Evolutionary conservation across 1,140 invertebrate species (phyloP).

Genomic region (Parasteatoda tepidariorum): DNA sequence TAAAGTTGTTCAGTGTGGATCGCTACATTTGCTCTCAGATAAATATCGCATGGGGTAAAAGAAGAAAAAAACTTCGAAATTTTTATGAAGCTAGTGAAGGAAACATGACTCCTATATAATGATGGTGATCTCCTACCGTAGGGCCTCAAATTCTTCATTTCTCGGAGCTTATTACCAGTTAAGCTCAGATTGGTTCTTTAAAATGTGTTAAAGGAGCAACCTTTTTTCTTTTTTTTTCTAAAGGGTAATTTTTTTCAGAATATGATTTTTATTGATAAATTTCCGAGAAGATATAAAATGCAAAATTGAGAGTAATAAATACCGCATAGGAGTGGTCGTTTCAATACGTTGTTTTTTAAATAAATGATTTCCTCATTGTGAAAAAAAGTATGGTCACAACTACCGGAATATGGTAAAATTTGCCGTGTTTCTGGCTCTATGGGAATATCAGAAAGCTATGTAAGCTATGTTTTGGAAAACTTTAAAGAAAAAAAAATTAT

Average conservation of each 20-base stretch:
- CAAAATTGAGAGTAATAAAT: no score
- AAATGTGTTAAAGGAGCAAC: constrained; percentile 47
- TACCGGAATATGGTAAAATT: no score
- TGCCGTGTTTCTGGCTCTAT: no score
- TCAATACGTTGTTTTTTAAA: no score
- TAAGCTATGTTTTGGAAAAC: no score
- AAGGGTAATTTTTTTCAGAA: background rate
- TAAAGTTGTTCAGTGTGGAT: constrained; percentile 32
- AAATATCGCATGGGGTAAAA: constrained; percentile 23
- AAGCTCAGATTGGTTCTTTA: constrained; percentile 33
- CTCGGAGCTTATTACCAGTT: constrained; percentile 47
- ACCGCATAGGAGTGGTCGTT: no score
- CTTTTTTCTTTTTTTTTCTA: background rate
- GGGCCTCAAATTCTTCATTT: constrained; percentile 27
- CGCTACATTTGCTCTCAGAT: constrained; percentile 44
- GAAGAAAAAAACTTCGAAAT: background rate
- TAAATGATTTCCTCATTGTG: no score
- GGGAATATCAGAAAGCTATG: no score
- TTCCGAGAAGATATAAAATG: no score
- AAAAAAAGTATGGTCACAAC: no score
- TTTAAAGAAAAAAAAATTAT: no score
- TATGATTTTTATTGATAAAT: no score
- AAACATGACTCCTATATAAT: constrained; percentile 52
- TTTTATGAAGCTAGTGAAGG: constrained; percentile 50
- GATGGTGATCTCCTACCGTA: constrained; percentile 1